A percentile compares a stretch with the other conserved stretches of the same genome.
Evolutionary conservation across 1,140 invertebrate species (phyloP).

Genomic region (Branchinecta lindahli): DNA sequence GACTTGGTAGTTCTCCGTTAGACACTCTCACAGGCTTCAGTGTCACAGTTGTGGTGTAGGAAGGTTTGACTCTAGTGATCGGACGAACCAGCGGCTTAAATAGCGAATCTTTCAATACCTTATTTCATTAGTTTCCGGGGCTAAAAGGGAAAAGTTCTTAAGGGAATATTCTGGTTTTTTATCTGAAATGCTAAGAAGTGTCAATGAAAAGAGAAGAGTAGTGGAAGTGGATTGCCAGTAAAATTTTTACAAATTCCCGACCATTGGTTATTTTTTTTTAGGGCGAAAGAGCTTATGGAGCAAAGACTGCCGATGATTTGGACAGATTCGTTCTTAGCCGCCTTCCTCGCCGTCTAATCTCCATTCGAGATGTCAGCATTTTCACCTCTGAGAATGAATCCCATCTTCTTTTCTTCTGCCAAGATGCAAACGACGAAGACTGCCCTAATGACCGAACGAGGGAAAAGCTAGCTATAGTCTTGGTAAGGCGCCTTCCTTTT

Average conservation of each 20-base stretch:
- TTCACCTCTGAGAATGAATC: slow-evolving; percentile 13
- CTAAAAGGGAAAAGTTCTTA: not conserved
- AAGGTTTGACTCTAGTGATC: too few relatives aligned
- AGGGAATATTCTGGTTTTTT: not conserved
- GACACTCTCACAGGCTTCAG: too few relatives aligned
- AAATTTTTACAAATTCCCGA: too few relatives aligned
- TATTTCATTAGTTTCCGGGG: not conserved
- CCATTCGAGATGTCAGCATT: slow-evolving; percentile 22
- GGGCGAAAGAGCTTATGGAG: slow-evolving; percentile 33
- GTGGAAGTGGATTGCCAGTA: not conserved
- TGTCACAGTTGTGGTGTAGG: too few relatives aligned
- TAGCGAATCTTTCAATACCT: too few relatives aligned
- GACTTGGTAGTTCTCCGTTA: too few relatives aligned
- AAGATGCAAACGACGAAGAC: slow-evolving; percentile 33
- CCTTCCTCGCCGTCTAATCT: slow-evolving; percentile 28
- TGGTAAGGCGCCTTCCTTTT: slow-evolving; percentile 34
- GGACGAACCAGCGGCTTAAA: too few relatives aligned
- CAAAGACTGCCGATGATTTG: slow-evolving; percentile 29
- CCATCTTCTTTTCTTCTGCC: slow-evolving; percentile 34
- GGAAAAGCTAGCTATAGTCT: slow-evolving; percentile 43
- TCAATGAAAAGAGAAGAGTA: not conserved
- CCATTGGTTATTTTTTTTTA: slow-evolving; percentile 23
- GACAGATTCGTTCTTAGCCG: slow-evolving; percentile 32
- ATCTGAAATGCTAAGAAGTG: too few relatives aligned
- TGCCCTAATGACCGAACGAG: slow-evolving; percentile 39